Evolutionary conservation across 2,888 invertebrate species (phyloP).

Genomic region (Nemoura dubitans): DNA sequence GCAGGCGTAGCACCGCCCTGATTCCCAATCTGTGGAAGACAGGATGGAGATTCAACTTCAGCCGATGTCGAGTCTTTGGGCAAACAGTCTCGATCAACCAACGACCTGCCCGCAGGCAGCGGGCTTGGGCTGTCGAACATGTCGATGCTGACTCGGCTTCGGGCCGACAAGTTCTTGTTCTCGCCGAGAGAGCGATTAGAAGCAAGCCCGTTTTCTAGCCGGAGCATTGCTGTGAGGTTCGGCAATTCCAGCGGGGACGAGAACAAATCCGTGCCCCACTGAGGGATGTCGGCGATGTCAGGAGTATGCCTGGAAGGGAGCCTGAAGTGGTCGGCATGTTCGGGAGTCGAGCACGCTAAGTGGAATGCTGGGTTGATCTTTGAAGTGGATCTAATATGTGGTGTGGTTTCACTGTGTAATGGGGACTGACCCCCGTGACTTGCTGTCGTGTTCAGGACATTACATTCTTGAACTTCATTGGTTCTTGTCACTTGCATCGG

Average conservation of each 20-base stretch:
- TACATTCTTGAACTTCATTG: neutral
- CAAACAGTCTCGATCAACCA: neutral
- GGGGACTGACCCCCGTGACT: neutral
- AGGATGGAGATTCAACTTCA: neutral
- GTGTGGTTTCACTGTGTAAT: neutral
- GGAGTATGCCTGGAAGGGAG: neutral
- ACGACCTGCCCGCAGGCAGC: neutral
- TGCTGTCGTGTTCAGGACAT: neutral
- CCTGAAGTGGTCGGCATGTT: neutral
- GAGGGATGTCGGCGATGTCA: neutral
- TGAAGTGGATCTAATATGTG: neutral
- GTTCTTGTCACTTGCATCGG: too few relatives aligned
- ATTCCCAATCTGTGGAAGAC: neutral
- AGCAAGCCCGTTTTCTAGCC: neutral
- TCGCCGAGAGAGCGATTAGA: neutral
- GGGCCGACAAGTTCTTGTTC: neutral
- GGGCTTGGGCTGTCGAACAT: constrained; percentile 7
- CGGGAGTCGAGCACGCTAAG: neutral
- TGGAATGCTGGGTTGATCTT: neutral
- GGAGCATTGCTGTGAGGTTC: neutral
- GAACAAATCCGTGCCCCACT: neutral
- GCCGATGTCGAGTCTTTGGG: neutral
- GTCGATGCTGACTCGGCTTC: constrained; percentile 17
- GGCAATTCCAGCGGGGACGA: constrained; percentile 17
- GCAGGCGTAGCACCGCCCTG: neutral